Evolutionary conservation across 2,888 invertebrate genomes (phyloP).

Genomic region (Amphipoea oculea): DNA sequence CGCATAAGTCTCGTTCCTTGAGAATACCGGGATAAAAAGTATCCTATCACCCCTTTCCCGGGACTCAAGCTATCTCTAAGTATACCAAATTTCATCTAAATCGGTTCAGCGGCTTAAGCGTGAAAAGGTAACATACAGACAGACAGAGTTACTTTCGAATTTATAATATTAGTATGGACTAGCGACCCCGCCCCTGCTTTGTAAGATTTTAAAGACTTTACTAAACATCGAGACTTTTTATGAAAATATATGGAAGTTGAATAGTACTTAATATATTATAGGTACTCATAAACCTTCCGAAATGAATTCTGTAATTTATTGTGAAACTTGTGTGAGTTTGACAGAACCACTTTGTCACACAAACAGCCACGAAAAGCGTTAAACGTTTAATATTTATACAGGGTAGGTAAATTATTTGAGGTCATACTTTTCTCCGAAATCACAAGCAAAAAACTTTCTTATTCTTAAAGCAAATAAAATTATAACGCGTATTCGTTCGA

Average conservation of each 20-base stretch:
- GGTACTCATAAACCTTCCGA: neutral
- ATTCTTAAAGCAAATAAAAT: neutral
- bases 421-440: neutral
- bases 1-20: too few species aligned
- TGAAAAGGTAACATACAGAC: too few species aligned
- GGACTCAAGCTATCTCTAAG: too few species aligned
- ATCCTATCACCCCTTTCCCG: too few species aligned
- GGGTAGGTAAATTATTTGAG: neutral
- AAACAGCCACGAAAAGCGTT: too few species aligned
- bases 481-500: neutral
- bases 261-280: neutral
- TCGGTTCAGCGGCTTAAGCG: too few species aligned
- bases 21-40: too few species aligned
- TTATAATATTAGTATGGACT: too few species aligned
- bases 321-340: neutral
- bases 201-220: neutral
- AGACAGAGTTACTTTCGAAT: too few species aligned
- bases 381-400: too few species aligned
- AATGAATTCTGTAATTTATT: neutral
- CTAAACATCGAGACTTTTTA: too few species aligned
- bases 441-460: neutral
- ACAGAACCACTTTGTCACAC: neutral
- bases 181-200: neutral
- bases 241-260: neutral
- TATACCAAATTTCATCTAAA: too few species aligned